phyloP scores from a whole-genome alignment of 2,113 vertebrate species.

The Phyllopteryx taeniolatus region DNA sequence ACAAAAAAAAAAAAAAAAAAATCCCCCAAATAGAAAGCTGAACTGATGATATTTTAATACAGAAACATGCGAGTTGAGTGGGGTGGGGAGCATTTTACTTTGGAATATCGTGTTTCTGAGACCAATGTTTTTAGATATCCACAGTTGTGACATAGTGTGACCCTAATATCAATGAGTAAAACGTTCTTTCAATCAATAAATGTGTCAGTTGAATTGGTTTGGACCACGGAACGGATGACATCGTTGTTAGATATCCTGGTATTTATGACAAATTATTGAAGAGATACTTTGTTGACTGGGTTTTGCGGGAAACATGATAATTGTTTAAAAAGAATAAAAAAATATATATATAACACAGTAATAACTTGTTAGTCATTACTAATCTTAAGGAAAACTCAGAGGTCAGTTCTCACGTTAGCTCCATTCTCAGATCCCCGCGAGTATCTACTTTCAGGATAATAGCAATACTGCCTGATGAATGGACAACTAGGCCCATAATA shows the following conservation, averaged over 20 bases:
- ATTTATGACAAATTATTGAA: not conserved
- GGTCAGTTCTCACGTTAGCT: not conserved
- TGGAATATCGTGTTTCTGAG: not conserved
- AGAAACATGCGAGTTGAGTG: not conserved
- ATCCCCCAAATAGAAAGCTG: conserved; percentile 26
- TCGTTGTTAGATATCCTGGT: not conserved
- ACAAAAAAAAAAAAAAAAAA: conserved; percentile 6
- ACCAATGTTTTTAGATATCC: not conserved
- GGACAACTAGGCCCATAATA: not conserved
- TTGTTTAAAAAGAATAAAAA: not conserved
- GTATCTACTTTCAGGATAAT: not conserved
- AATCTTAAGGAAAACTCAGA: not conserved
- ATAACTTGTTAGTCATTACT: not conserved
- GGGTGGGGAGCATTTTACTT: not conserved
- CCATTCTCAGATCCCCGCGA: not conserved
- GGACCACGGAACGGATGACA: not conserved
- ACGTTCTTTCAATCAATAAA: not conserved
- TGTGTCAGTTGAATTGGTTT: not conserved
- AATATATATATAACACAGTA: not conserved
- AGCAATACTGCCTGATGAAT: not conserved
- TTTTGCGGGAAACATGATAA: not conserved
- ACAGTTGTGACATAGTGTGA: not conserved
- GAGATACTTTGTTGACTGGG: not conserved
- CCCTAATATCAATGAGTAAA: not conserved
- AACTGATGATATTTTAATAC: conserved; percentile 26